A percentile compares a stretch with the other conserved stretches of the same genome.
Evolutionary conservation across 2,113 vertebrate genomes (phyloP).

Genomic region (Saccopteryx leptura): DNA sequence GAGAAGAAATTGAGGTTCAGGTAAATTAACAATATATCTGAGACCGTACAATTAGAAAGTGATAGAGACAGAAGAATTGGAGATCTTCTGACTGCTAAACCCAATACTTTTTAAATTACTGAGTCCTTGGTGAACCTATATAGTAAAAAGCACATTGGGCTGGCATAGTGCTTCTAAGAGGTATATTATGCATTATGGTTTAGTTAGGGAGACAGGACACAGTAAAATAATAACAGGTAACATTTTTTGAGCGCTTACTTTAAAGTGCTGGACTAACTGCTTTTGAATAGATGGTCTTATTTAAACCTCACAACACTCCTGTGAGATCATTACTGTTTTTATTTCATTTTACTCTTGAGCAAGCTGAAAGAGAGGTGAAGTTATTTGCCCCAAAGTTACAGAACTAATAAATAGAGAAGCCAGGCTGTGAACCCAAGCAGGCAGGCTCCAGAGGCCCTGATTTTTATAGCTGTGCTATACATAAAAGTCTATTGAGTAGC

Average conservation of each 20-base stretch:
- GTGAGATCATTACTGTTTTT: conserved; percentile 39
- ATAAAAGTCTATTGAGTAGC: background rate
- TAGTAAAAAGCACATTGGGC: background rate
- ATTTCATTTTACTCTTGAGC: conserved; percentile 52
- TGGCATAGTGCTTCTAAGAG: conserved; percentile 1
- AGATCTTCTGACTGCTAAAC: conserved; percentile 52
- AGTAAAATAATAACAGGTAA: conserved; percentile 17
- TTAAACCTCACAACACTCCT: conserved; percentile 37
- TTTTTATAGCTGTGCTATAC: conserved; percentile 39
- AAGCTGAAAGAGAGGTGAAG: conserved; percentile 44
- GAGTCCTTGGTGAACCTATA: conserved; percentile 7
- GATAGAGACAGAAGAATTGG: background rate
- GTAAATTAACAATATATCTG: conserved; percentile 49
- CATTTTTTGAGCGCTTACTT: conserved; percentile 29
- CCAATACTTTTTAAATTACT: conserved; percentile 1
- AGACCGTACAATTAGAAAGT: conserved; percentile 19
- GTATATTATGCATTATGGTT: background rate
- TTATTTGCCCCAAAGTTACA: conserved; percentile 39
- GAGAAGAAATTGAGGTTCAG: conserved; percentile 49
- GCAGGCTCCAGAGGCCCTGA: conserved; percentile 31
- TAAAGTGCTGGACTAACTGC: conserved; percentile 12
- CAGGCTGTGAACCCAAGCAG: conserved; percentile 55
- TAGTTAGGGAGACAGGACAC: background rate
- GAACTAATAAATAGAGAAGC: conserved; percentile 38
- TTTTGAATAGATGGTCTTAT: conserved; percentile 5